These are phyloP conservation scores for Otis tarda DNA, from an alignment of 2,113 vertebrate genomes.

Conservation along the genomic window DNA sequence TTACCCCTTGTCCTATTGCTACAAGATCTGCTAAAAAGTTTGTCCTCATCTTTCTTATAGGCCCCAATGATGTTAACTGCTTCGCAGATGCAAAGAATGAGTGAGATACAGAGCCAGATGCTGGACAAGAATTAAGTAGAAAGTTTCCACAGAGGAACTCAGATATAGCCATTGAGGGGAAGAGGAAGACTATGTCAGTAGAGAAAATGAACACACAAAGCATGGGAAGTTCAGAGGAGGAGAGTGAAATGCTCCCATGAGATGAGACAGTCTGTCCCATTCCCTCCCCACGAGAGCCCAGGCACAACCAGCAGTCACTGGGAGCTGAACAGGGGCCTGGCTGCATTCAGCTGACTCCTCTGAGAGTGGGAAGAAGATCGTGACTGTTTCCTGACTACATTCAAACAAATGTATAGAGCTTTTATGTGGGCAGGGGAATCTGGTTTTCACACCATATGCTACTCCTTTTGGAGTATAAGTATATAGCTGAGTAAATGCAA, in stretches of 20 bases:
- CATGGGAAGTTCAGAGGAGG: neutral
- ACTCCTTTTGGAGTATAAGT: constrained; percentile 41
- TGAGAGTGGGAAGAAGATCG: constrained; percentile 64
- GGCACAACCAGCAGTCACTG: neutral
- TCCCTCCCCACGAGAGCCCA: neutral
- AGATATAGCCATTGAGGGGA: neutral
- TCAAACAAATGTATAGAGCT: constrained; percentile 65
- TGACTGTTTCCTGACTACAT: constrained; percentile 65
- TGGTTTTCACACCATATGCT: constrained; percentile 60
- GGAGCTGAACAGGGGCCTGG: neutral
- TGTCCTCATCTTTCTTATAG: too few species aligned
- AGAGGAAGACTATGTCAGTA: neutral
- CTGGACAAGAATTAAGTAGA: neutral
- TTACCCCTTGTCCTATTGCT: too few species aligned
- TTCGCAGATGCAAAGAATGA: neutral
- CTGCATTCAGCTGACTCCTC: constrained; percentile 47
- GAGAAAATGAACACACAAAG: neutral
- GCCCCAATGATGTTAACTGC: neutral
- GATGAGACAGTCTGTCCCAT: neutral
- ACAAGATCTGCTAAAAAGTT: too few species aligned
- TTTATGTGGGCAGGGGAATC: constrained; percentile 62
- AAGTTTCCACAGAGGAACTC: neutral
- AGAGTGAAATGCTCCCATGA: neutral
- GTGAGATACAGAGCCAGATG: neutral
- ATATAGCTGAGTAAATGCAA: constrained; percentile 55